These are phyloP conservation scores for Macroglossus sobrinus DNA, from an alignment of 2,113 vertebrate genomes.

Conservation along the genomic window DNA sequence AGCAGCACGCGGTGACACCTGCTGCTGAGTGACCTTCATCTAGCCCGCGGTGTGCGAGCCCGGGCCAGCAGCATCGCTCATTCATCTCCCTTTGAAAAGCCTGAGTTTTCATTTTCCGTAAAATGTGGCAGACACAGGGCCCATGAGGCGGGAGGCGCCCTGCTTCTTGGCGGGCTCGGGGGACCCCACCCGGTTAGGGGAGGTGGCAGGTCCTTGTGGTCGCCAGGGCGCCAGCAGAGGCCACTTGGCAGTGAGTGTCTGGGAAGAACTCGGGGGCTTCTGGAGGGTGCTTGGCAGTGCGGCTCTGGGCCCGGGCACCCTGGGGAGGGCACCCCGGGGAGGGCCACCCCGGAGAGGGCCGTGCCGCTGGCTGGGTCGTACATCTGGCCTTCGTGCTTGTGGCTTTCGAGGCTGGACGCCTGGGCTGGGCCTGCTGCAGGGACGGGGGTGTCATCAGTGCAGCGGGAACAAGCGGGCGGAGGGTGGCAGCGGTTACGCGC, in stretches of 20 bases:
- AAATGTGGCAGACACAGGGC: background rate
- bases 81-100: background rate
- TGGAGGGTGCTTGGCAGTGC: background rate
- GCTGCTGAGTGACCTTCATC: background rate
- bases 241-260: background rate
- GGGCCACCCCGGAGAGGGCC: accelerated
- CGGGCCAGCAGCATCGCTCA: background rate
- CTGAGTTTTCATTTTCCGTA: background rate
- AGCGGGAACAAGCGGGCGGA: accelerated
- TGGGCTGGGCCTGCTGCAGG: background rate
- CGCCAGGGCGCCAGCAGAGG: too few relatives aligned
- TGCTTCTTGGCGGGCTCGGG: background rate
- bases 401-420: background rate
- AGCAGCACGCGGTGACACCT: background rate
- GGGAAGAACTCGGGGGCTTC: background rate
- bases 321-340: too few relatives aligned
- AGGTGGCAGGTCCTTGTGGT: too few relatives aligned
- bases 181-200: background rate
- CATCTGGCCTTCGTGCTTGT: background rate
- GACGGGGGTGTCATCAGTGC: background rate
- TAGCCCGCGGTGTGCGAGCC: accelerated
- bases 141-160: accelerated
- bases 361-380: background rate
- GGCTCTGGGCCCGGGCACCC: background rate
- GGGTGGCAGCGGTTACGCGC: accelerated